phyloP scores from a whole-genome alignment of 2,888 invertebrate species.

The Temnothorax rugatulus region DNA sequence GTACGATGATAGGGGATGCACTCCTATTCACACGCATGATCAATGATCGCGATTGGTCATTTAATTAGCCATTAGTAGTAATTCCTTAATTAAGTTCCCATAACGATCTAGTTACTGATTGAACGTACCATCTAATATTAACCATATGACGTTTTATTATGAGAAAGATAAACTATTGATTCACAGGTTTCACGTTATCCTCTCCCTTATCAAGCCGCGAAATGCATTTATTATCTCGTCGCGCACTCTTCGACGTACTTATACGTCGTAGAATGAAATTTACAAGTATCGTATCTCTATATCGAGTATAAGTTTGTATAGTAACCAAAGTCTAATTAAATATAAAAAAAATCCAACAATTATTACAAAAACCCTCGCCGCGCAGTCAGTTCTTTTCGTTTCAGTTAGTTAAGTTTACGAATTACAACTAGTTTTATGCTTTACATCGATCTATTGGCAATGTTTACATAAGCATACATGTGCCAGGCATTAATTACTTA shows the following conservation, averaged over 20 bases:
- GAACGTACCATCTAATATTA: slow-evolving; percentile 72
- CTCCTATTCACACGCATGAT: slow-evolving; percentile 5
- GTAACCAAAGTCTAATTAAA: slow-evolving; percentile 54
- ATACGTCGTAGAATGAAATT: slow-evolving; percentile 44
- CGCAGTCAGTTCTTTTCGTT: slow-evolving; percentile 58
- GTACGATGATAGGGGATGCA: slow-evolving; percentile 36
- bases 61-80: slow-evolving; percentile 70
- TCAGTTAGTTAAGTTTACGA: slow-evolving; percentile 43
- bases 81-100: slow-evolving; percentile 79
- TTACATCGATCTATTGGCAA: slow-evolving; percentile 47
- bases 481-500: slow-evolving; percentile 43
- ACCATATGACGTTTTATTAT: slow-evolving; percentile 71
- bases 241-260: slow-evolving; percentile 7
- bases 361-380: slow-evolving; percentile 46
- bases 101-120: slow-evolving; percentile 79
- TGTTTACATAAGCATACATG: slow-evolving; percentile 31
- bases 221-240: slow-evolving; percentile 55
- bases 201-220: slow-evolving; percentile 50
- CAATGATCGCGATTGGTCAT: slow-evolving; percentile 52
- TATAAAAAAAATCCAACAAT: slow-evolving; percentile 40
- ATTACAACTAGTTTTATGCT: slow-evolving; percentile 48
- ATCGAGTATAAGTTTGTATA: slow-evolving; percentile 38
- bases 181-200: slow-evolving; percentile 75
- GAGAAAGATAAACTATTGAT: slow-evolving; percentile 78
- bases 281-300: slow-evolving; percentile 45